A percentile compares a stretch with the other conserved stretches of the same genome.
These are phyloP conservation scores for Hydrolagus colliei DNA, from an alignment of 2,797 vertebrate species.

Conservation along the genomic window DNA sequence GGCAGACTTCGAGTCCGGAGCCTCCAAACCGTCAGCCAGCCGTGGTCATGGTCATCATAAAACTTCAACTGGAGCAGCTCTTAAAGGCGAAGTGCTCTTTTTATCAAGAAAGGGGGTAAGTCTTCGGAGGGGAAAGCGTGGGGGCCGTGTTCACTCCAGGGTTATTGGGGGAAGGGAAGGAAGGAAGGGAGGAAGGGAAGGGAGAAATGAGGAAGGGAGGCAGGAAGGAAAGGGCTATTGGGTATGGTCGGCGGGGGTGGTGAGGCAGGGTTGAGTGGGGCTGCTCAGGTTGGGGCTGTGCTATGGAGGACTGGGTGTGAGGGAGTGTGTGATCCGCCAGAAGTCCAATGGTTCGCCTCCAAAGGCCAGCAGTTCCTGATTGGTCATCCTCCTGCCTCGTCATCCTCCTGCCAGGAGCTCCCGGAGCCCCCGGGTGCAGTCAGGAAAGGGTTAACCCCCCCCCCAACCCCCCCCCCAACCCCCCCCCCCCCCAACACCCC, in stretches of 20 bases:
- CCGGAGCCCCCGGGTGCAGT: slow-evolving; percentile 54
- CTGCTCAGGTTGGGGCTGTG: slow-evolving; percentile 88
- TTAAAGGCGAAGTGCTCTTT: slow-evolving; percentile 23
- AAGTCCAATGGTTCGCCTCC: slow-evolving; percentile 96
- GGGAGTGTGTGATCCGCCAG: slow-evolving; percentile 60
- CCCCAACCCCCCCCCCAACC: slow-evolving; percentile 53
- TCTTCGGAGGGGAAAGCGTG: slow-evolving; percentile 62
- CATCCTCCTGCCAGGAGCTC: slow-evolving; percentile 71
- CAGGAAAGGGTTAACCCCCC: slow-evolving; percentile 74
- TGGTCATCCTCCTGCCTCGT: slow-evolving; percentile 86
- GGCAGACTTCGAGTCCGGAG: slow-evolving; percentile 97
- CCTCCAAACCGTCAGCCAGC: slow-evolving; percentile 98
- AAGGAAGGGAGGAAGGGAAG: slow-evolving; percentile 41
- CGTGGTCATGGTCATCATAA: slow-evolving; percentile 99
- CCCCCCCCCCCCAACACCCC: slow-evolving; percentile 45
- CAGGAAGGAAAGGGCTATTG: slow-evolving; percentile 46
- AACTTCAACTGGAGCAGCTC: slow-evolving; percentile 69
- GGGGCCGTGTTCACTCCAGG: slow-evolving; percentile 60
- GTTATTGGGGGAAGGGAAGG: slow-evolving; percentile 26
- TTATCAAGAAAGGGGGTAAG: slow-evolving; percentile 39
- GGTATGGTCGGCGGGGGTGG: slow-evolving; percentile 64
- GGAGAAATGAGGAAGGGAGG: slow-evolving; percentile 39
- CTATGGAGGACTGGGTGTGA: slow-evolving; percentile 83
- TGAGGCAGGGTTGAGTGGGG: slow-evolving; percentile 83
- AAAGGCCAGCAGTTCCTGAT: slow-evolving; percentile 95